Conservation (phyloP, 2,113 vertebrate species). For the Pseudopodoces humilis region DNA sequence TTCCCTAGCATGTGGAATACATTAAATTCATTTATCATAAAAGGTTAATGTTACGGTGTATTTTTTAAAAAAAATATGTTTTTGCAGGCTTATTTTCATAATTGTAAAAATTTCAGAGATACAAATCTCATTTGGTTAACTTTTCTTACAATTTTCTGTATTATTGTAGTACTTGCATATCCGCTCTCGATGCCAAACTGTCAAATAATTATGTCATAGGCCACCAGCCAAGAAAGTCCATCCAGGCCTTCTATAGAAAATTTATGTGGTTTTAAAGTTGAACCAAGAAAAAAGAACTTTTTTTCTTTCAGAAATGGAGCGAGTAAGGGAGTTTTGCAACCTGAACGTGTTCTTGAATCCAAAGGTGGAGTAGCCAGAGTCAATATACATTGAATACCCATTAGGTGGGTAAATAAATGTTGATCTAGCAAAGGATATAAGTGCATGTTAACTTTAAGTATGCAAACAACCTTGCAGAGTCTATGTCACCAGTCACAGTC, state of each 20-base stretch:
- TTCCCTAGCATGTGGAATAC: neutral
- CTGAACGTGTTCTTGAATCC: neutral
- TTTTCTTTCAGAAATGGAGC: neutral
- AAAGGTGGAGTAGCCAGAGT: neutral
- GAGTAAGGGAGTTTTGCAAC: neutral
- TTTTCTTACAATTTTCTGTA: neutral
- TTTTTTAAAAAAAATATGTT: neutral
- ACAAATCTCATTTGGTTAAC: constrained; percentile 27
- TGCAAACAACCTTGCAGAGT: neutral
- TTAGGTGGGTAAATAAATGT: neutral
- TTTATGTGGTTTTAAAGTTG: neutral
- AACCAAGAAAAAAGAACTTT: neutral
- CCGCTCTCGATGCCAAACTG: constrained; percentile 6
- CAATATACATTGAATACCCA: neutral
- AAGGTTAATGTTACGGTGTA: neutral
- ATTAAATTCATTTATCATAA: constrained; percentile 23
- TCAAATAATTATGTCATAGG: constrained; percentile 48
- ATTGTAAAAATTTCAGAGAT: constrained; percentile 12
- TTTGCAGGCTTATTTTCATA: neutral
- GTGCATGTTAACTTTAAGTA: neutral
- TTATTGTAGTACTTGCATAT: neutral
- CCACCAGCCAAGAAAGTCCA: constrained; percentile 18
- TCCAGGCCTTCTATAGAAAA: neutral
- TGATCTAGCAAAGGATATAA: neutral
- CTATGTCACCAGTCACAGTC: neutral